Base-by-base conservation (phyloP, 2,797 vertebrate genomes). In the Lindbergichthys nudifrons region DNA sequence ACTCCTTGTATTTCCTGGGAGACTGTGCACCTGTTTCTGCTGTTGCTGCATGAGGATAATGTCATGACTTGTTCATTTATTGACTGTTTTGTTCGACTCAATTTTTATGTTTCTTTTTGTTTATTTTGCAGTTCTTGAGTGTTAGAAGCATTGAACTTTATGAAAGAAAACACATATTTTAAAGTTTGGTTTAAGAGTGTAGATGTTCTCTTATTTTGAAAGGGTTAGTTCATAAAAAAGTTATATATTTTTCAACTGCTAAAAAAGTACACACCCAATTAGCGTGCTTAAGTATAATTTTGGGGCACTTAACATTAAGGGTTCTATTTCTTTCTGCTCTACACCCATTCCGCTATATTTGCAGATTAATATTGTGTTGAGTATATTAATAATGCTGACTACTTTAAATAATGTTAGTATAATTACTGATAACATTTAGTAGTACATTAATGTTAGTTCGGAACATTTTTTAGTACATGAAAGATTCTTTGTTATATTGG, bases 1-100 rank as follows among this genome's bases (percentile, higher is more conserved):
- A 82, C 85, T 85, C 84, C 91, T 92, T 87, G 85, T 84, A 59
- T 92, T 92, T 90, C 89, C 76, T 89, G 72, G 82, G 82, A 85
- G 80, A 79, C 81, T 42, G 51, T 88, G 90, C 92, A 92, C 85
- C 92, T 93, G 91, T 92, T 92, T 80, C 69, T 74, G 50, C 62
- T 83, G 75, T 65, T 66, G 53, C 43, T 76, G 66, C 75, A 72
- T 52, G 46, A 54, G 69, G 56, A 66, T 47, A 60, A 69, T 75
- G 72, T 72, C 77, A 62, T 21, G 72, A 79, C 71, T 62, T 73
- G 50, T 63, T 53, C 56, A 65, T 88, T 83, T 83, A 83, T 66
- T 57, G 73, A 76, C 73, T 73, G 47, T 56, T 68, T 47, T 65
- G 52, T 60, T 84, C n/a, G 16, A 65, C 59, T 56, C 30, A 11